Percentiles rank a stretch among this genome's conserved stretches.
These are phyloP conservation scores for Carlito syrichta DNA, from an alignment of 2,113 vertebrate genomes.

Conservation along the genomic window DNA sequence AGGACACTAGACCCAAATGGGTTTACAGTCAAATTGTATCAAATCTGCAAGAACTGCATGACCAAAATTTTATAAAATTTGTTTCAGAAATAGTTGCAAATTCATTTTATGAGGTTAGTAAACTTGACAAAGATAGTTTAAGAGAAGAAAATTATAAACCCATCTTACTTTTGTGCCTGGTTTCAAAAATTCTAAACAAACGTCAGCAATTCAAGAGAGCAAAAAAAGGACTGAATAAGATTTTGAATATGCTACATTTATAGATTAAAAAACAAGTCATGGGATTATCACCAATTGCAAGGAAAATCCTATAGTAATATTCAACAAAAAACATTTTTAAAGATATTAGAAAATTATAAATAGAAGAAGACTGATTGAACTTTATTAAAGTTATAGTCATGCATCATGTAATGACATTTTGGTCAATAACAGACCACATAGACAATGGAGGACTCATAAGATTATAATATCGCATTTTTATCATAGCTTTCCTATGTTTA, in stretches of 20 bases:
- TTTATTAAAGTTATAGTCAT: not conserved
- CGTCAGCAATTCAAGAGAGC: not conserved
- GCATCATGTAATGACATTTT: not conserved
- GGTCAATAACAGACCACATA: not conserved
- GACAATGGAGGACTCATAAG: no score
- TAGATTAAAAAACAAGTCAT: not conserved
- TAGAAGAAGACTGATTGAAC: not conserved
- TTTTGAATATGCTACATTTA: not conserved
- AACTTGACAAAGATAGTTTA: not conserved
- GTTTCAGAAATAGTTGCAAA: not conserved
- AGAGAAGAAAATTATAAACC: not conserved
- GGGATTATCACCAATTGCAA: not conserved
- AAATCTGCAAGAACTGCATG: not conserved
- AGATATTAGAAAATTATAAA: not conserved
- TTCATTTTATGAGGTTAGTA: not conserved
- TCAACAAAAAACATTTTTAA: not conserved
- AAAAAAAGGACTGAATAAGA: no score
- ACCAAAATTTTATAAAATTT: not conserved
- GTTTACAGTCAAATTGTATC: not conserved
- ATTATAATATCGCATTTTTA: no score
- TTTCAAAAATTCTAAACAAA: constrained; percentile 10
- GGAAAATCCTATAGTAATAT: not conserved
- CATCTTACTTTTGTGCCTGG: not conserved
- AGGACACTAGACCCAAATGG: not conserved
- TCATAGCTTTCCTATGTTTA: no score